Evolutionary conservation across 2,113 vertebrate species (phyloP).

Genomic region (Rafetus swinhoei): DNA sequence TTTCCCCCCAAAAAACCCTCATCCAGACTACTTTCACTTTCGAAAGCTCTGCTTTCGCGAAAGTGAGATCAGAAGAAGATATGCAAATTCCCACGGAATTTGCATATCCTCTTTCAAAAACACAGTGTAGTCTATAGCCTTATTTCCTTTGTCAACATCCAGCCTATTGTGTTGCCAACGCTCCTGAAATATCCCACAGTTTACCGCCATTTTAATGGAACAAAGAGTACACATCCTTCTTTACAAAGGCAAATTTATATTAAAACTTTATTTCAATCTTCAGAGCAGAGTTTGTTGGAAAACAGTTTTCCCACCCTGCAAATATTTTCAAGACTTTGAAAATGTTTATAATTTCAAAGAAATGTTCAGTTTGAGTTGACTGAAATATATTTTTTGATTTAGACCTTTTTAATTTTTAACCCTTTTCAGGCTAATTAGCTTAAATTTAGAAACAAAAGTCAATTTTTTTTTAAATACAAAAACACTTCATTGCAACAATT

Average conservation of each 20-base stretch:
- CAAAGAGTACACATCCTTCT: not conserved
- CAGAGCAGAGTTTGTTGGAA: not conserved
- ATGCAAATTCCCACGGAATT: too few relatives aligned
- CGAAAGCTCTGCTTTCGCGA: too few relatives aligned
- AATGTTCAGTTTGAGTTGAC: not conserved
- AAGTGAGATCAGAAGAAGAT: too few relatives aligned
- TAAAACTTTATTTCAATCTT: constrained; percentile 19
- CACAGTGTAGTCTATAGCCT: too few relatives aligned
- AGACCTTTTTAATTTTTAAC: not conserved
- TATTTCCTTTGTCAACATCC: not conserved
- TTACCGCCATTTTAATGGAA: constrained; percentile 40
- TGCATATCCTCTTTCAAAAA: too few relatives aligned
- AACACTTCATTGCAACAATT: not conserved
- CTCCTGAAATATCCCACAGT: not conserved
- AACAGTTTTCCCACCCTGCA: not conserved
- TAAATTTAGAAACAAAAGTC: not conserved
- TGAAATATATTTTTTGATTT: not conserved
- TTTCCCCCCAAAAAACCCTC: too few relatives aligned
- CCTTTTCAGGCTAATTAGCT: not conserved
- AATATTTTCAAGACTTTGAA: not conserved
- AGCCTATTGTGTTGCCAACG: not conserved
- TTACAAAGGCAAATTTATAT: not conserved
- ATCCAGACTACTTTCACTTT: too few relatives aligned
- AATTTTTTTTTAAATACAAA: not conserved
- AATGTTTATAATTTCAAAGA: not conserved